Evolutionary conservation across 1,140 invertebrate genomes (phyloP), one percentile per base, ranked within the genome.

Genomic region (Augochlora pura): DNA sequence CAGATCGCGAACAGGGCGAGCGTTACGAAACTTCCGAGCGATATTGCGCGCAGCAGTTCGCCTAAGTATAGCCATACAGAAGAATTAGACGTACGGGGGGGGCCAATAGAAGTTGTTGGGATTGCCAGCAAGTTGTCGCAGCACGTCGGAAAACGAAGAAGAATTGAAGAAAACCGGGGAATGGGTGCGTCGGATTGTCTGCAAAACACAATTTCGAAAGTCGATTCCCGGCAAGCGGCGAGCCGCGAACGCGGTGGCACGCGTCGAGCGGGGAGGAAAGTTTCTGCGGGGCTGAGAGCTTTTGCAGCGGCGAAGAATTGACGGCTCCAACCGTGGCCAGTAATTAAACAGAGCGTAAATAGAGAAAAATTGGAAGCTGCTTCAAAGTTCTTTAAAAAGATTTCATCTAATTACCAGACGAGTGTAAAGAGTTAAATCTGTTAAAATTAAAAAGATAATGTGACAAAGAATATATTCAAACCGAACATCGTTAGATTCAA

Each of bases 141-240:
- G 16, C 18, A 32, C 9, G 16, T 27, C n/a, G 21, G 14, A 5
- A 60, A 39, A 71, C 1, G 32, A 23, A 25, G 23, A 18, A 49
- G n/a, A 18, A 66, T 16, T 23, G 54, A 16, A 25, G 68, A 32
- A 54, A 18, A 54, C 18, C 27, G 42, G 23, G 18, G 18, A 46
- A 21, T 42, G 23, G 60, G 4, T n/a, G 8, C 14, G 39, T 12
- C 9, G 70, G 59, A 72, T 72, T 74, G 66, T 49, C 42, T 52
- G 66, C 38, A 21, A 70, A 74, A 74, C 52, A 74, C 46, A 65
- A 64, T 74, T 65, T 65, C 7, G 27, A 74, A 65, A 74, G 62
- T 65, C 62, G 72, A 68, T 76, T 76, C 38, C 1, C 39, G 18
- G n/a, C 8, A n/a, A 9, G 5, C 57, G 25, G 38, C 14, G 25